Conservation (phyloP, 1,140 invertebrate species). For the Brachionus angularis region DNA sequence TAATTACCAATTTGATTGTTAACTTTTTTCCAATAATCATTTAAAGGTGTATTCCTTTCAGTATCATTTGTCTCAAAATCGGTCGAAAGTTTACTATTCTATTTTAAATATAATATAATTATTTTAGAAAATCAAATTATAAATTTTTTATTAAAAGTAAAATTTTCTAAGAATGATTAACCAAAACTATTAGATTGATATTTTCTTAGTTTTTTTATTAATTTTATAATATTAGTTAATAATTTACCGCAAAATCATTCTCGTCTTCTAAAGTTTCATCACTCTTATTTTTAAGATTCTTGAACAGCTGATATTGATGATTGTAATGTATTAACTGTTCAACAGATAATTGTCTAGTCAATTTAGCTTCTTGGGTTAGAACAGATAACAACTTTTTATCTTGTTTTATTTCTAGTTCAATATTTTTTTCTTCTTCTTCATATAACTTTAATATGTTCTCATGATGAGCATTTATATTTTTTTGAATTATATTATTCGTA, state of each 20-base stretch:
- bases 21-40: slow-evolving; percentile 22
- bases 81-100: slow-evolving; percentile 26
- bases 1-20: background rate
- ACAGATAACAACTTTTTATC: slow-evolving; percentile 26
- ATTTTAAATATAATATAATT: background rate
- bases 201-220: background rate
- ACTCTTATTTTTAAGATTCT: background rate
- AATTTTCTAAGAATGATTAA: background rate
- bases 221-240: background rate
- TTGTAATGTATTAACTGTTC: slow-evolving; percentile 30
- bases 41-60: slow-evolving; percentile 22
- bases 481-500: background rate
- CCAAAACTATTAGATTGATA: background rate
- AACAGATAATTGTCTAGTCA: slow-evolving; percentile 26
- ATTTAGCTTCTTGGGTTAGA: slow-evolving; percentile 25
- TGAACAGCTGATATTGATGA: slow-evolving; percentile 25
- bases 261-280: background rate
- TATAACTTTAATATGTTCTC: slow-evolving; percentile 28
- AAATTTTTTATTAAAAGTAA: background rate
- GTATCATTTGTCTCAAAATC: slow-evolving; percentile 25
- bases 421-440: slow-evolving; percentile 33
- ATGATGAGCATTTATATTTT: background rate
- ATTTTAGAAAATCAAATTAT: background rate
- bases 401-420: slow-evolving; percentile 34
- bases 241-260: background rate